Evolutionary conservation across 2,888 invertebrate species (phyloP), one percentile per base, ranked within the genome.

Genomic region (Pseudeuparius sepicola): DNA sequence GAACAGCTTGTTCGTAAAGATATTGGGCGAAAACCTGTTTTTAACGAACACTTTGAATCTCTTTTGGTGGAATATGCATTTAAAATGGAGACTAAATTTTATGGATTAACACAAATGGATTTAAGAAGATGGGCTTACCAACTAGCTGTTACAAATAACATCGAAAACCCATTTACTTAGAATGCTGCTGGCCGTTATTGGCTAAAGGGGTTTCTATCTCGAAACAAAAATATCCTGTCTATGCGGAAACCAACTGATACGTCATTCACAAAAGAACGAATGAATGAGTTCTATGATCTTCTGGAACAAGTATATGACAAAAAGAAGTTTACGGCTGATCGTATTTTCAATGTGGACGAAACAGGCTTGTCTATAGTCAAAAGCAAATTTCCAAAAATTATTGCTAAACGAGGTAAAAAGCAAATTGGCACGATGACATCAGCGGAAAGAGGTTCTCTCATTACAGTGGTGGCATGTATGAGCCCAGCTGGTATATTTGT

Each of bases 401-500:
- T n/a, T n/a, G n/a, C n/a, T n/a, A n/a, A n/a, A n/a, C n/a, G n/a
- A n/a, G n/a, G n/a, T n/a, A 37, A 37, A 34, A 24, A 25, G 24
- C 46, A 46, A 40, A 44, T 50, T 25, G 40, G 40, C 7, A 35
- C 40, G 7, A 14, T 50, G 9, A 42, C 48, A 14, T 45, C 46
- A 16, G 45, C 41, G 7, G 42, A 50, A 28, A 34, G 46, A 36
- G 48, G 47, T 9, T 35, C 39, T 23, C 37, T 44, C 13, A 34
- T 43, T 13, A 47, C 45, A 12, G 36, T 46, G 11, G 45, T 49
- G 7, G 29, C 33, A 26, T 49, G 48, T 28, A 47, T 47, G 42
- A 39, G 32, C 31, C 45, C 46, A 17, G 26, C 33, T 20, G 47
- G 48, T 10, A 28, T 25, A 20, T 37, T 34, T 26, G 32, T 37